Base-by-base conservation (phyloP, 2,797 vertebrate genomes). In the Mus minutoides region DNA sequence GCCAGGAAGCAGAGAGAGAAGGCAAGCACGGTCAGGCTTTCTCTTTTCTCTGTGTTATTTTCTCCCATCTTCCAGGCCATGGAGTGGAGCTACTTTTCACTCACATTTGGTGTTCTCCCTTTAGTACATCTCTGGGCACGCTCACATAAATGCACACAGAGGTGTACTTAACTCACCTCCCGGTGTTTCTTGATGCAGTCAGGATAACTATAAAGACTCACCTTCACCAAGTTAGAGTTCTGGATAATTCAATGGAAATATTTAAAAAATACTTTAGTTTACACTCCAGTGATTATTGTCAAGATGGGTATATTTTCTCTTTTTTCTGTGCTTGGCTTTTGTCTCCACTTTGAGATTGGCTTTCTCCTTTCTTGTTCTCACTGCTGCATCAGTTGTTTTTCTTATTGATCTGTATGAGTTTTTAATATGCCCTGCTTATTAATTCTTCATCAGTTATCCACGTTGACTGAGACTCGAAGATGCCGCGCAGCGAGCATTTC, bases 351-450 rank as follows among this genome's bases (percentile, higher is more conserved):
- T 73, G 56, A 90, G 49, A 79, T 43, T 69, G n/a, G 4, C 21
- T 52, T 24, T 54, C 91, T 90, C 19, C 31, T 95, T 96, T 83
- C 62, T 64, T 64, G 8, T 64, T 91, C 12, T 82, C 85, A 56
- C 22, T 56, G 88, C 82, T 75, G 56, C 76, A 88, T 13, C 37
- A 16, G 52, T 31, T 93, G 37, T 88, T 94, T 82, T 11, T 56
- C 60, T 73, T 93, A 96, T 94, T 86, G 97, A 97, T 93, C 64
- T 31, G 67, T 58, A 52, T 79, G 90, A 58, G 91, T 83, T 77
- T 79, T 95, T 90, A 75, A 3, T 87, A 64, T 87, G 82, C 71
- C 75, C 71, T 75, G 92, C 77, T 64, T 96, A 73, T 93, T 94
- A 93, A 94, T 95, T 93, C 77, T 88, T 75, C 46, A 71, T 93